phyloP scores from a whole-genome alignment of 2,113 vertebrate genomes.

The Microtus oregoni region DNA sequence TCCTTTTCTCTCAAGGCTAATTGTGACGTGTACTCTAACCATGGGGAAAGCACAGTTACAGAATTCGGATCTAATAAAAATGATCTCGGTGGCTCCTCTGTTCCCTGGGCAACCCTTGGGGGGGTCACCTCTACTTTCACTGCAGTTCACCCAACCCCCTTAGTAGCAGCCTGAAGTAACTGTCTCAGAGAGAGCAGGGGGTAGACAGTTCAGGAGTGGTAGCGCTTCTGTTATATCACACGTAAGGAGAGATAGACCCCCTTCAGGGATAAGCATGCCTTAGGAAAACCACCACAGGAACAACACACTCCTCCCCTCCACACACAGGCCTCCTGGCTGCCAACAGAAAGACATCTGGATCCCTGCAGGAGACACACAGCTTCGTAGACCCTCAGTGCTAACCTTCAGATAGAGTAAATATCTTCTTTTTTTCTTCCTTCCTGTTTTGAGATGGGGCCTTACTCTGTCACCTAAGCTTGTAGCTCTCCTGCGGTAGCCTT shows the following conservation, averaged over 20 bases:
- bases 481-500: not conserved
- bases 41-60: not conserved
- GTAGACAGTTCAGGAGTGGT: not conserved
- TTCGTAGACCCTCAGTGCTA: not conserved
- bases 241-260: not conserved
- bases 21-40: rapidly evolving
- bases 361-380: rapidly evolving
- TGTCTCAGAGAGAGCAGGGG: not conserved
- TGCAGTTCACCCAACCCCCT: not conserved
- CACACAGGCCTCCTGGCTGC: not conserved
- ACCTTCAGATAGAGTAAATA: not conserved
- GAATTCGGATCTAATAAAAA: not conserved
- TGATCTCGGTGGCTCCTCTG: not conserved
- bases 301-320: not conserved
- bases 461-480: not conserved
- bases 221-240: not conserved
- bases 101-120: not conserved
- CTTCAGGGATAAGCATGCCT: not conserved
- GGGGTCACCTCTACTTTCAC: too few species aligned
- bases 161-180: too few species aligned
- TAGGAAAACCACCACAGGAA: not conserved
- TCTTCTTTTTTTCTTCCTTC: too few species aligned
- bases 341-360: not conserved
- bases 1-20: too few species aligned
- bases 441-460: not conserved